Base-by-base conservation (phyloP, 2,888 invertebrate genomes). In the Drosophila mayaguana region DNA sequence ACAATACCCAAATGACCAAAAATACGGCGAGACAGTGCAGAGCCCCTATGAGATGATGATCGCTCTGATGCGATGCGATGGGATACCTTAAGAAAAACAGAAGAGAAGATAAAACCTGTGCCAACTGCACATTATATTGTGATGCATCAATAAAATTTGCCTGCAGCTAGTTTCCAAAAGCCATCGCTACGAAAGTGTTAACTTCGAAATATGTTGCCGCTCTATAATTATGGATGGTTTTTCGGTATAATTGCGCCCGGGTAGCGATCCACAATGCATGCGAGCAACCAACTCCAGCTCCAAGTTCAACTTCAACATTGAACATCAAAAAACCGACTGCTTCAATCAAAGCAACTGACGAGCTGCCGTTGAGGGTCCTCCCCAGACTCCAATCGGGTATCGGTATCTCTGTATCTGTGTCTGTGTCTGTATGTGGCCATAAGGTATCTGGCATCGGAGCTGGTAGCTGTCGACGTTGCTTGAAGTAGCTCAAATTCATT, bases 171-270 rank as follows among this genome's bases (percentile, higher is more conserved):
- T 88, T 84, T 88, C 88, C 89, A 84, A 87, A 87, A 84, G 89
- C 87, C 84, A 84, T 76, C 46, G 88, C 77, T 90, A 88, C 92
- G 91, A 92, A 93, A 93, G 92, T 93, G 92, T 92, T 92, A 93
- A 92, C 92, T 92, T 89, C 91, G 91, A 90, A 90, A 89, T 80
- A 81, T 79, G 69, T 80, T 76, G 91, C 92, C 92, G 92, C 92
- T 90, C 90, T 92, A 86, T 92, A 92, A 92, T 92, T 92, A 92
- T 90, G 86, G 80, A 82, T 82, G 89, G 89, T 80, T 86, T 83
- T 88, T 89, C 76, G 85, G 83, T 89, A 90, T 92, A 92, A 92
- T 92, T 92, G 92, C 90, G 77, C 76, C 55, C 40, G 28, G 48
- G 50, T 20, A 50, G 48, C 59, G 59, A 48, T 59, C 18, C 48